Percentiles rank a stretch among this genome's conserved stretches.
These are phyloP conservation scores for Miniopterus natalensis DNA, from an alignment of 2,113 vertebrate species.

Conservation along the genomic window DNA sequence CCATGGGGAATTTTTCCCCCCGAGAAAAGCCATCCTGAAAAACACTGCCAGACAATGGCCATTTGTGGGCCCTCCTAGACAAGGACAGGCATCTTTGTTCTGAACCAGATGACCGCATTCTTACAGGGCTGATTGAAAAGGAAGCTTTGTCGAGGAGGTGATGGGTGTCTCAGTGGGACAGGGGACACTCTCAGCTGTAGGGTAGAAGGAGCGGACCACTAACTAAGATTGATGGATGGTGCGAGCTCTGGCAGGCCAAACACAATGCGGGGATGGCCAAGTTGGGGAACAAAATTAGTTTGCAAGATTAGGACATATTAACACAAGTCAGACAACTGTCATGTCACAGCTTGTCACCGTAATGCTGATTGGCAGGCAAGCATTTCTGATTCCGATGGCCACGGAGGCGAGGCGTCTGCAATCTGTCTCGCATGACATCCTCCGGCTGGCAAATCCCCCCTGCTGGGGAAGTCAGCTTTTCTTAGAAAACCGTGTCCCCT, in stretches of 20 bases:
- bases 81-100: constrained; percentile 41
- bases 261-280: constrained; percentile 70
- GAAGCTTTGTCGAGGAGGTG: constrained; percentile 8
- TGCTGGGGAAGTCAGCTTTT: constrained; percentile 57
- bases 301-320: constrained; percentile 82
- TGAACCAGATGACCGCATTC: constrained; percentile 22
- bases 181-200: constrained; percentile 33
- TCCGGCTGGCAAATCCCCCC: constrained; percentile 44
- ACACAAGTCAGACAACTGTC: constrained; percentile 82
- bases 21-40: constrained; percentile 54
- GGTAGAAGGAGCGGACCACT: constrained; percentile 4
- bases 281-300: constrained; percentile 77
- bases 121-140: constrained; percentile 51
- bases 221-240: constrained; percentile 81
- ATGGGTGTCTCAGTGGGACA: background rate
- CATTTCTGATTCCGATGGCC: constrained; percentile 74
- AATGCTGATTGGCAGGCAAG: constrained; percentile 84
- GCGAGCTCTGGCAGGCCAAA: constrained; percentile 66
- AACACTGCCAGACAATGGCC: constrained; percentile 50
- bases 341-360: constrained; percentile 80
- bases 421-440: constrained; percentile 80
- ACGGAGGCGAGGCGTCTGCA: constrained; percentile 54
- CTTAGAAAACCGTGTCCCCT: constrained; percentile 61
- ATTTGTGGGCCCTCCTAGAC: constrained; percentile 37
- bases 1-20: background rate